These are phyloP conservation scores for Sebastiscus tertius DNA, from an alignment of 2,797 vertebrate species.

Conservation along the genomic window DNA sequence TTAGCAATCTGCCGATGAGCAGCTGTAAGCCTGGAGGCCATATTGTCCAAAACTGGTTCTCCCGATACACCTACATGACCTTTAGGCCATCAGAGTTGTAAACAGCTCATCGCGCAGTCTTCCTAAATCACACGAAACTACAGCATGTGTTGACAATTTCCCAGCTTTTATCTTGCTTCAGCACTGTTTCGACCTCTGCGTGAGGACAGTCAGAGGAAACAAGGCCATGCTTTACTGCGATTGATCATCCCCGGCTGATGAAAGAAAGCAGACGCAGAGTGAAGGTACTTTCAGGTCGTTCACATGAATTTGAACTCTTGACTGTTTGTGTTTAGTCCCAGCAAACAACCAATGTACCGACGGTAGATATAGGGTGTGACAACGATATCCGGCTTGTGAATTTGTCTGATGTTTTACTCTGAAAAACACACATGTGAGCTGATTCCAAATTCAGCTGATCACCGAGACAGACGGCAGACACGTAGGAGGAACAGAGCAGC, in stretches of 20 bases:
- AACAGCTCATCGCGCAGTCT: background rate
- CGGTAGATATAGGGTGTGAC: background rate
- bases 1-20: conserved; percentile 8
- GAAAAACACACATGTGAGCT: background rate
- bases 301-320: background rate
- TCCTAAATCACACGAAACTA: background rate
- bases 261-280: background rate
- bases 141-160: background rate
- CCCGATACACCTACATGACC: background rate
- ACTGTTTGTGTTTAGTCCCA: background rate
- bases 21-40: conserved; percentile 26
- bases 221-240: background rate
- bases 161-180: background rate
- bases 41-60: conserved; percentile 8
- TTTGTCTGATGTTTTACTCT: background rate
- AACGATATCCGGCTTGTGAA: background rate
- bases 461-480: conserved; percentile 20
- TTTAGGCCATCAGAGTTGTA: background rate
- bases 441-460: conserved; percentile 1
- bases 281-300: background rate
- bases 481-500: conserved; percentile 39
- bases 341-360: background rate
- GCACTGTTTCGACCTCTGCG: background rate
- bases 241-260: background rate
- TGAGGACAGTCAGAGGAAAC: background rate